Evolutionary conservation across 2,888 invertebrate genomes (phyloP).

Genomic region (Andrena dorsata): DNA sequence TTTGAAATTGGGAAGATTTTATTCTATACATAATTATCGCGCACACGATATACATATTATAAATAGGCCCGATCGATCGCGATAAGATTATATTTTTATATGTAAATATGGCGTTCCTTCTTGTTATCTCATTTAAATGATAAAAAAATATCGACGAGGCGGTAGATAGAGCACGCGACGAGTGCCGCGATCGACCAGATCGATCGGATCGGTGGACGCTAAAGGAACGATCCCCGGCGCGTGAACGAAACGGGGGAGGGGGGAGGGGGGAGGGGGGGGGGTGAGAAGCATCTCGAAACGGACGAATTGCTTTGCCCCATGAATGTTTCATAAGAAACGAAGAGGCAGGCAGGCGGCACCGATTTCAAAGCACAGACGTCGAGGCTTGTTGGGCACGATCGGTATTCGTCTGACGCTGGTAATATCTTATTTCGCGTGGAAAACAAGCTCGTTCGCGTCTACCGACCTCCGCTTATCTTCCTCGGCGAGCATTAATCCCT

Average conservation of each 20-base stretch:
- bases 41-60: constrained; percentile 69
- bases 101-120: constrained; percentile 83
- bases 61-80: constrained; percentile 76
- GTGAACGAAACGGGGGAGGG: background rate
- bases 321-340: constrained; percentile 48
- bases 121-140: constrained; percentile 79
- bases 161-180: constrained; percentile 8
- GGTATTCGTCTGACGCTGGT: constrained; percentile 22
- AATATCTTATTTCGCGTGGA: constrained; percentile 4
- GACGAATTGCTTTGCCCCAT: constrained; percentile 41
- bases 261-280: background rate
- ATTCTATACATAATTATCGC: constrained; percentile 72
- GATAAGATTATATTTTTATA: constrained; percentile 83
- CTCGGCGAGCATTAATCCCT: background rate
- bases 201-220: constrained; percentile 8
- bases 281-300: constrained; percentile 14
- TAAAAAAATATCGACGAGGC: constrained; percentile 57
- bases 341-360: constrained; percentile 42
- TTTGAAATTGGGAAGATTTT: constrained; percentile 70
- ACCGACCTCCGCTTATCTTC: background rate
- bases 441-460: constrained; percentile 6
- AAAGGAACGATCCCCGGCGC: constrained; percentile 15
- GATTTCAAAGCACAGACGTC: constrained; percentile 16
- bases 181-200: constrained; percentile 26
- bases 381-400: constrained; percentile 49